Conservation (phyloP, 2,888 invertebrate genomes). For the Malachius bipustulatus region DNA sequence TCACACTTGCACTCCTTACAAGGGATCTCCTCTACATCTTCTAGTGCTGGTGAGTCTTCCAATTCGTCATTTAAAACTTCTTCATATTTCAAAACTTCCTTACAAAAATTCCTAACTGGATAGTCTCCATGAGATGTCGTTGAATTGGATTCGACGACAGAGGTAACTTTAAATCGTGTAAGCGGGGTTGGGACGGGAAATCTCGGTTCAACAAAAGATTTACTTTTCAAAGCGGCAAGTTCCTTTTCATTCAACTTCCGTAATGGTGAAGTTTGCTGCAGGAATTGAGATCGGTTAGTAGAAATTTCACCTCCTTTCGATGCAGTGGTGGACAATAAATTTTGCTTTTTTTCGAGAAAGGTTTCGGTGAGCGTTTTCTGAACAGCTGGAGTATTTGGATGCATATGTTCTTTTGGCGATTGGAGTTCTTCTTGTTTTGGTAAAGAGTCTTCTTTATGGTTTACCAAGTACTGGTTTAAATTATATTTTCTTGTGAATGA, state of each 20-base stretch:
- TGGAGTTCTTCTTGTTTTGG: constrained; percentile 7
- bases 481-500: constrained; percentile 15
- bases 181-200: too few relatives aligned
- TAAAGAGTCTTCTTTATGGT: constrained; percentile 4
- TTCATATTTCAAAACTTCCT: background rate
- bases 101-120: constrained; percentile 4
- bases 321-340: background rate
- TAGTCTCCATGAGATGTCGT: background rate
- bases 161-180: constrained; percentile 2
- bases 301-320: background rate
- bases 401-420: too few relatives aligned
- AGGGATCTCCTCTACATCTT: too few relatives aligned
- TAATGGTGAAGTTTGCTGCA: constrained; percentile 18
- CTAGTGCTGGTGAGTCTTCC: too few relatives aligned
- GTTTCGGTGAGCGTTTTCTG: background rate
- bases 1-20: too few relatives aligned
- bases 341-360: background rate
- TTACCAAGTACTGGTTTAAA: constrained; percentile 15
- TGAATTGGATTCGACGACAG: constrained; percentile 1
- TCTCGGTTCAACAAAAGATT: constrained; percentile 17
- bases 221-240: constrained; percentile 15
- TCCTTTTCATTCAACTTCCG: constrained; percentile 11
- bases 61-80: background rate
- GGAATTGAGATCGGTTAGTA: constrained; percentile 9
- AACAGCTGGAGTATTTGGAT: background rate